These are phyloP conservation scores for Drosophila tani DNA, from an alignment of 1,140 invertebrate genomes.

Conservation along the genomic window DNA sequence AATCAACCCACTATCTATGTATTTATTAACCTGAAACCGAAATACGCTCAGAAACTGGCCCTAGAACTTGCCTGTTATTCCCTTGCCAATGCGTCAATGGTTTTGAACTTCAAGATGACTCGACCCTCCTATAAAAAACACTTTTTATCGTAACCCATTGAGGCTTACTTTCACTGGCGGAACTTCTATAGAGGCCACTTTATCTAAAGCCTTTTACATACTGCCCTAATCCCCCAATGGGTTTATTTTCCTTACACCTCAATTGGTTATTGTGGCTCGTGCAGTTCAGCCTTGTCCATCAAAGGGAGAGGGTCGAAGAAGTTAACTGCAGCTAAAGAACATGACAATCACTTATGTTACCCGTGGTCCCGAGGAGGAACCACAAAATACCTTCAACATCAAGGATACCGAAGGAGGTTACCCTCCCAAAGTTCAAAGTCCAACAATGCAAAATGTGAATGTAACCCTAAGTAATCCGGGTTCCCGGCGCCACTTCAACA, in stretches of 20 bases:
- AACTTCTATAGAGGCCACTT: background rate
- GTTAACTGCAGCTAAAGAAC: background rate
- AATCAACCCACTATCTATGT: too few relatives aligned
- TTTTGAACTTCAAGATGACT: background rate
- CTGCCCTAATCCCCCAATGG: slow-evolving; percentile 1
- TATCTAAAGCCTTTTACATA: slow-evolving; percentile 15
- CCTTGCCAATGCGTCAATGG: background rate
- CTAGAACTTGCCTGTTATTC: background rate
- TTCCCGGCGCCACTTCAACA: slow-evolving; percentile 12
- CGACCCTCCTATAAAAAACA: background rate
- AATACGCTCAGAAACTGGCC: background rate
- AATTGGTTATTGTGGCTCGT: slow-evolving; percentile 7
- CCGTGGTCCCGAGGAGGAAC: background rate
- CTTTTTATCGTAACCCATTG: slow-evolving; percentile 6
- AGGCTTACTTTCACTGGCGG: slow-evolving; percentile 31
- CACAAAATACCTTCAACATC: background rate
- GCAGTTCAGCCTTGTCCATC: slow-evolving; percentile 18
- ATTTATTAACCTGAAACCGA: too few relatives aligned
- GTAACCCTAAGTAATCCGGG: background rate
- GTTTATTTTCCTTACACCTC: slow-evolving; percentile 3
- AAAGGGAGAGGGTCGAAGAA: background rate
- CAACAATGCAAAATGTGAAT: slow-evolving; percentile 2
- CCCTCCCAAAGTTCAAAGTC: background rate
- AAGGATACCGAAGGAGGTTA: background rate
- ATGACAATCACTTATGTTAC: slow-evolving; percentile 29